These are phyloP conservation scores for Anthopleura sola DNA, from an alignment of 64 coral and sea anemone species.

Conservation along the genomic window DNA sequence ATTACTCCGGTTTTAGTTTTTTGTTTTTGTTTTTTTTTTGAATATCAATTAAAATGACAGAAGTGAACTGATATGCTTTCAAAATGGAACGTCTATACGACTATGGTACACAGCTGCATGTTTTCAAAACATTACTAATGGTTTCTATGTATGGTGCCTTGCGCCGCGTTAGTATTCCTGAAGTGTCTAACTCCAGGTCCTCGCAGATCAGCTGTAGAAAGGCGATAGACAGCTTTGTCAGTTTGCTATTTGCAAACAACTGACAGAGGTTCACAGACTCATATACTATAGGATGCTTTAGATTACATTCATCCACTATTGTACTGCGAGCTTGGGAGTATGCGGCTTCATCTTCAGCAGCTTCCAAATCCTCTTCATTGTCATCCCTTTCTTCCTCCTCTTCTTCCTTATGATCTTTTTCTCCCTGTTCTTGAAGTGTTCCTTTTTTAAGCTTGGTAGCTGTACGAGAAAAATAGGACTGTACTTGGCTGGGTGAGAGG, in stretches of 20 bases:
- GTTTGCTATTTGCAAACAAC: background rate
- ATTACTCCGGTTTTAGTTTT: too few species aligned
- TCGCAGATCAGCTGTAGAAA: background rate
- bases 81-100: too few species aligned
- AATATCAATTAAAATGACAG: too few species aligned
- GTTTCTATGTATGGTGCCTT: background rate
- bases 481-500: conserved; percentile 5
- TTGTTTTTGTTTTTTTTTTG: too few species aligned
- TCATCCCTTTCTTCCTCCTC: background rate
- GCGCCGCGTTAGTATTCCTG: background rate
- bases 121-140: background rate
- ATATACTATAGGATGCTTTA: background rate
- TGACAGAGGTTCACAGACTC: conserved; percentile 37
- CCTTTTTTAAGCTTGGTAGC: background rate
- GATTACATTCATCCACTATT: background rate
- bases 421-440: background rate
- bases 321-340: background rate
- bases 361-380: background rate
- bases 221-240: background rate
- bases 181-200: background rate
- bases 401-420: background rate
- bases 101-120: conserved; percentile 11
- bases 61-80: too few species aligned
- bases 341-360: conserved; percentile 11
- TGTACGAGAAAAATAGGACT: conserved; percentile 18